Base-by-base conservation (phyloP, 2,888 invertebrate genomes). In the Parnassius mnemosyne region DNA sequence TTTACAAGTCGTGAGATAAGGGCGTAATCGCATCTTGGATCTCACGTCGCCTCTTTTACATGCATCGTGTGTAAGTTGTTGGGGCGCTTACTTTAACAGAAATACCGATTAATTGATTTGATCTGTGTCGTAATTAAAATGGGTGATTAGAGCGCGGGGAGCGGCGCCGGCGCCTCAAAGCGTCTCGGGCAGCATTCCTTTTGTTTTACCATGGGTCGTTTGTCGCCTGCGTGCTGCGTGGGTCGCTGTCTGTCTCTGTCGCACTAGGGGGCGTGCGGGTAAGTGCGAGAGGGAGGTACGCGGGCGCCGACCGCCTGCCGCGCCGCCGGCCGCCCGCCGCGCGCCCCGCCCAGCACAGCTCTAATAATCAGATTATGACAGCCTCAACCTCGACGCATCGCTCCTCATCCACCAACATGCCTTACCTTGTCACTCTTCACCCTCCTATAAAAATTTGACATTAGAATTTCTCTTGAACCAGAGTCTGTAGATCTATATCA, bases 41-140 rank as follows among this genome's bases (percentile, higher is more conserved):
- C 80, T 80, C 72, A 69, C 69, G 71, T 79, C 75, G 75, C n/a
- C n/a, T 41, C 5, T 81, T 75, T 83, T 79, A 78, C 79, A 80
- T 82, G 76, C 77, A 71, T 58, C 54, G 64, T 57, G 53, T 77
- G 68, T 76, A 81, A 81, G 83, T 84, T 78, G 78, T 81, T 78
- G 80, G 81, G 81, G 81, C 82, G 88, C 88, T 88, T 84, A 85
- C 87, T 87, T 86, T 87, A 89, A 89, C 88, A 84, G 85, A 89
- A 89, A 89, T 87, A 85, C 89, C 90, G 88, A 91, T 89, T 89
- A 90, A 90, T 91, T 90, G 91, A 90, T 90, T 90, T 87, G 89
- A 91, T 91, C 89, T 89, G 89, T 89, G 89, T 86, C 85, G 90
- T 91, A 90, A 91, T 91, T 90, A 90, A 91, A 91, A 89, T 87